Conservation (phyloP, 2,113 vertebrate genomes). For the Egretta garzetta region DNA sequence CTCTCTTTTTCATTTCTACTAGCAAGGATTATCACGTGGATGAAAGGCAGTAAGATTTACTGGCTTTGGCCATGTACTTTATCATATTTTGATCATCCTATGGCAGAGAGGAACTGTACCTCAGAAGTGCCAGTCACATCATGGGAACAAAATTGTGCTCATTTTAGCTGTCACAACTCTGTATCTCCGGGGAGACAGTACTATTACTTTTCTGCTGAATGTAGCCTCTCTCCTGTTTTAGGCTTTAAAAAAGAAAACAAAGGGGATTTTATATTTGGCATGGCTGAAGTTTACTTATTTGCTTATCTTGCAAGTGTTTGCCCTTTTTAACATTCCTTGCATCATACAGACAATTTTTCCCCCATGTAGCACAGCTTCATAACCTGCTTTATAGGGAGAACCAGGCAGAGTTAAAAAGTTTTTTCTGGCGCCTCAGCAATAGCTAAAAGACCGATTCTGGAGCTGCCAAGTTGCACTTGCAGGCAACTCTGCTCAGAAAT, state of each 20-base stretch:
- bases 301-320: not conserved
- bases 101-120: not conserved
- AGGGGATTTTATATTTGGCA: not conserved
- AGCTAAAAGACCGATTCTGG: not conserved
- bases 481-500: not conserved
- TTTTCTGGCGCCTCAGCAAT: not conserved
- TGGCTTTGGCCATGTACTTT: not conserved
- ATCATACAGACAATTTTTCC: not conserved
- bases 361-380: not conserved
- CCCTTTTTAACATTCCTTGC: not conserved
- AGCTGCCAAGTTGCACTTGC: not conserved
- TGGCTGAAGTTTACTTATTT: not conserved
- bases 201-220: not conserved
- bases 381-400: not conserved
- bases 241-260: not conserved
- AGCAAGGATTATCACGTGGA: not conserved
- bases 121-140: not conserved
- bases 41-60: not conserved
- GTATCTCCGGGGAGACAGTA: not conserved
- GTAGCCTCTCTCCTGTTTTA: not conserved
- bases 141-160: not conserved
- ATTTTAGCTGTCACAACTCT: not conserved
- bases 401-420: not conserved
- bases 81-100: not conserved
- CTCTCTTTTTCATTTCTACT: not conserved